A percentile compares a stretch with the other conserved stretches of the same genome.
phyloP scores from a whole-genome alignment of 1,140 invertebrate genomes.

The Drosophila arizonae region DNA sequence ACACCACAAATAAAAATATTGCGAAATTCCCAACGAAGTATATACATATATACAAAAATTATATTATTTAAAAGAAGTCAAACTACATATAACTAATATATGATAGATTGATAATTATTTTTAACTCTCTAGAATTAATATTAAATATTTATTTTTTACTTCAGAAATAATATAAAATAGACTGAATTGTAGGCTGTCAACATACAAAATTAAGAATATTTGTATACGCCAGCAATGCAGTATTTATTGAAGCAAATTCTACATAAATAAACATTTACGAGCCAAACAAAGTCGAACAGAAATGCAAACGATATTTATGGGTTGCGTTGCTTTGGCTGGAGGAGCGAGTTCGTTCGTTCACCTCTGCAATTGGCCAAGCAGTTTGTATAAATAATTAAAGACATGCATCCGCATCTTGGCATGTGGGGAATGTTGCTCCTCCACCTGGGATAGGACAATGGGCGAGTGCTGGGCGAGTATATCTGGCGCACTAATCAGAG shows the following conservation, averaged over 20 bases:
- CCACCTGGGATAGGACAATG: slow-evolving; percentile 16
- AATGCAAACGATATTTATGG: slow-evolving; percentile 30
- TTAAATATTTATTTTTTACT: too few species aligned
- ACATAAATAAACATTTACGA: slow-evolving; percentile 62
- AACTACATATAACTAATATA: too few species aligned
- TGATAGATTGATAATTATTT: too few species aligned
- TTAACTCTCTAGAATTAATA: too few species aligned
- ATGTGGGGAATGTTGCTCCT: slow-evolving; percentile 14
- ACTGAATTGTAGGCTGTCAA: too few species aligned
- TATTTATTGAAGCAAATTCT: slow-evolving; percentile 62
- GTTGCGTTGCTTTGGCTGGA: slow-evolving; percentile 15
- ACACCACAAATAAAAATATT: too few species aligned
- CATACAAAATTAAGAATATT: too few species aligned
- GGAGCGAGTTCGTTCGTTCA: slow-evolving; percentile 58
- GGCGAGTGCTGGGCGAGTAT: slow-evolving; percentile 15
- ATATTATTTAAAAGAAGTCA: too few species aligned
- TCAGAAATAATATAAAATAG: too few species aligned
- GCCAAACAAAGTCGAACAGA: slow-evolving; percentile 20
- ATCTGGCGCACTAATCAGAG: slow-evolving; percentile 54
- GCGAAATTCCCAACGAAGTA: too few species aligned
- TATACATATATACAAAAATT: too few species aligned
- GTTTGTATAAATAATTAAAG: slow-evolving; percentile 7
- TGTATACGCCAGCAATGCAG: slow-evolving; percentile 45
- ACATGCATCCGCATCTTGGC: slow-evolving; percentile 1
- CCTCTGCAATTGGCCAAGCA: slow-evolving; percentile 32